phyloP scores from a whole-genome alignment of 53 echinoderm and acorn worm genomes.

The Henricia sp. region DNA sequence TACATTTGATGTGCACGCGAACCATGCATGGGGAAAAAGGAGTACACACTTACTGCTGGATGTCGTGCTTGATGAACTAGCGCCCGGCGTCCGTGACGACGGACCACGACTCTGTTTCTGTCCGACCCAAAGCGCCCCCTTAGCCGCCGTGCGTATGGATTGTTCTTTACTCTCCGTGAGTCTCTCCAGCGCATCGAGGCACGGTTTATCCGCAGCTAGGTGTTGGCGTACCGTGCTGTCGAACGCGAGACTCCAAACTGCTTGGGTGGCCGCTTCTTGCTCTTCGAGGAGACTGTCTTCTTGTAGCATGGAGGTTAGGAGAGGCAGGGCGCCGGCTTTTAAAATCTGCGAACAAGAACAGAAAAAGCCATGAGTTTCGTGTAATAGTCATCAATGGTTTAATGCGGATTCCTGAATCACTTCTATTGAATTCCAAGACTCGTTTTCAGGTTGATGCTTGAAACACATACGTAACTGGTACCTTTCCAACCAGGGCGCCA shows the following conservation, averaged over 20 bases:
- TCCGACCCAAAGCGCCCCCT: constrained; percentile 93
- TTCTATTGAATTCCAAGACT: too few species aligned
- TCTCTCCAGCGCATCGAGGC: constrained; percentile 65
- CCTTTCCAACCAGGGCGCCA: too few species aligned
- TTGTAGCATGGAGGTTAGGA: constrained; percentile 76
- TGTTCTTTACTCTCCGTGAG: constrained; percentile 59
- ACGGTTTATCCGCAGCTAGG: constrained; percentile 48
- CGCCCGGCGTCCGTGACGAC: background rate
- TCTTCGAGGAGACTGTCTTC: constrained; percentile 55
- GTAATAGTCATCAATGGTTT: too few species aligned
- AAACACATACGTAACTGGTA: too few species aligned
- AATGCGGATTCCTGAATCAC: too few species aligned
- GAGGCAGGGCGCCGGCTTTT: constrained; percentile 79
- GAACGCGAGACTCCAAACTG: constrained; percentile 92
- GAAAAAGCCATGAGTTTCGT: too few species aligned
- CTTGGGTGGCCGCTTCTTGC: constrained; percentile 87
- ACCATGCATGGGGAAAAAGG: too few species aligned
- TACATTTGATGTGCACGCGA: too few species aligned
- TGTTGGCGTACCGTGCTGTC: constrained; percentile 63
- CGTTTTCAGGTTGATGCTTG: too few species aligned
- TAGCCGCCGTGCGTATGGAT: constrained; percentile 76
- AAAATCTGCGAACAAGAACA: too few species aligned
- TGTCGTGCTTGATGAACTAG: background rate
- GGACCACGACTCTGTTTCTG: constrained; percentile 33
- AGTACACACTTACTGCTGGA: constrained; percentile 15